Conservation (phyloP, 2,797 vertebrate genomes). For the Syngnathus acus region DNA sequence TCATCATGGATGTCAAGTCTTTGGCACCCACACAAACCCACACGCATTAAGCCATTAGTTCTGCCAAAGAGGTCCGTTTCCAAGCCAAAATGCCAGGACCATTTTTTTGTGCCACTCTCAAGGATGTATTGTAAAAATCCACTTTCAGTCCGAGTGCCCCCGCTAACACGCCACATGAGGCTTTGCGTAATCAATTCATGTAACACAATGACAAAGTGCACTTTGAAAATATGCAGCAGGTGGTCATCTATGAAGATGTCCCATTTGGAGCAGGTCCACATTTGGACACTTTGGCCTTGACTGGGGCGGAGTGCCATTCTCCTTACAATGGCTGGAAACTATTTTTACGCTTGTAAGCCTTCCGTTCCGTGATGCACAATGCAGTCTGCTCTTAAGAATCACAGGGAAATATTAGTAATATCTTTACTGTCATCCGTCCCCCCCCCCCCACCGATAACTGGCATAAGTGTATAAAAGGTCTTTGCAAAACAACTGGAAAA, state of each 20-base stretch:
- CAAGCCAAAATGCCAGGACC: no score
- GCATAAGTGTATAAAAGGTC: neutral
- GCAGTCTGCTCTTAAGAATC: neutral
- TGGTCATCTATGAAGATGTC: neutral
- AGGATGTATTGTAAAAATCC: no score
- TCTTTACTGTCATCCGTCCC: neutral
- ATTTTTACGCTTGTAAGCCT: neutral
- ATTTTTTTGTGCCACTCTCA: no score
- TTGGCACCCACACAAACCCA: neutral
- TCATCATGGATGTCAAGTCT: neutral
- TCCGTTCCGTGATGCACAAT: neutral
- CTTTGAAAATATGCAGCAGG: neutral
- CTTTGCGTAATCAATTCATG: no score
- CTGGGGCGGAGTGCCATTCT: neutral
- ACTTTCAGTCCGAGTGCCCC: neutral
- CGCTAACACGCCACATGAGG: no score
- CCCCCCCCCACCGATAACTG: neutral
- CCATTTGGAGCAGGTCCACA: neutral
- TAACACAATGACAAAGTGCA: neutral
- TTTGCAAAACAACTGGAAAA: slow-evolving; percentile 1
- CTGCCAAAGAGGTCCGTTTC: neutral
- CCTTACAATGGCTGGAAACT: neutral
- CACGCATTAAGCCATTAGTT: neutral
- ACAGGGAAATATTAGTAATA: neutral
- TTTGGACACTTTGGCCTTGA: neutral